These are phyloP conservation scores for Microplitis demolitor DNA, from an alignment of 1,140 invertebrate species.

Conservation along the genomic window DNA sequence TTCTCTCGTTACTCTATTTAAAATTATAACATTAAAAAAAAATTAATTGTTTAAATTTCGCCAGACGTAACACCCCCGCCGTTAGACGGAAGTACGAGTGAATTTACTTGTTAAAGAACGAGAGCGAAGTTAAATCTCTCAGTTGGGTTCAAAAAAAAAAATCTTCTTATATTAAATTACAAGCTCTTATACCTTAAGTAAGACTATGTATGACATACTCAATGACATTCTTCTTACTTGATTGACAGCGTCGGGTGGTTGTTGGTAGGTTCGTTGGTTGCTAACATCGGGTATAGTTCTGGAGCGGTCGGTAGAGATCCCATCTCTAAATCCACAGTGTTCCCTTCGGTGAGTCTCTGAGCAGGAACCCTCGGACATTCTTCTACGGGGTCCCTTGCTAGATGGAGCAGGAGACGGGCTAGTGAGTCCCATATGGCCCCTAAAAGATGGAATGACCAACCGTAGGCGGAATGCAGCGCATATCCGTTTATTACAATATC, in stretches of 20 bases:
- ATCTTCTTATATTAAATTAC: too few species aligned
- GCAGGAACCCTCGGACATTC: not conserved
- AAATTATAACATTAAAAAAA: too few species aligned
- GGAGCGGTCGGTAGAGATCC: too few species aligned
- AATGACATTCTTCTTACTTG: too few species aligned
- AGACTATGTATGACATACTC: too few species aligned
- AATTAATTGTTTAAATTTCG: too few species aligned
- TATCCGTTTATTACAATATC: conserved; percentile 25
- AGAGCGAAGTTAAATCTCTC: not conserved
- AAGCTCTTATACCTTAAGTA: too few species aligned
- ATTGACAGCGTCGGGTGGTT: too few species aligned
- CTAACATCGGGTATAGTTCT: too few species aligned
- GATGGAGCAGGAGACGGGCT: not conserved
- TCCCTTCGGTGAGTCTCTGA: not conserved
- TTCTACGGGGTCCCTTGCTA: not conserved
- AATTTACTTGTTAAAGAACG: not conserved
- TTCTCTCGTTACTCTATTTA: too few species aligned
- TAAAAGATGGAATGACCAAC: conserved; percentile 10
- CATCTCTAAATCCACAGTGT: not conserved
- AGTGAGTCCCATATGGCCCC: conserved; percentile 1
- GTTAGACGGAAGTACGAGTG: not conserved
- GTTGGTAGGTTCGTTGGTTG: too few species aligned
- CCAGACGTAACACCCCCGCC: not conserved
- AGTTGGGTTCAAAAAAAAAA: too few species aligned
- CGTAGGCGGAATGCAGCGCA: conserved; percentile 25